phyloP scores from a whole-genome alignment of 2,113 vertebrate species.

The Phrynosoma blainvillii region DNA sequence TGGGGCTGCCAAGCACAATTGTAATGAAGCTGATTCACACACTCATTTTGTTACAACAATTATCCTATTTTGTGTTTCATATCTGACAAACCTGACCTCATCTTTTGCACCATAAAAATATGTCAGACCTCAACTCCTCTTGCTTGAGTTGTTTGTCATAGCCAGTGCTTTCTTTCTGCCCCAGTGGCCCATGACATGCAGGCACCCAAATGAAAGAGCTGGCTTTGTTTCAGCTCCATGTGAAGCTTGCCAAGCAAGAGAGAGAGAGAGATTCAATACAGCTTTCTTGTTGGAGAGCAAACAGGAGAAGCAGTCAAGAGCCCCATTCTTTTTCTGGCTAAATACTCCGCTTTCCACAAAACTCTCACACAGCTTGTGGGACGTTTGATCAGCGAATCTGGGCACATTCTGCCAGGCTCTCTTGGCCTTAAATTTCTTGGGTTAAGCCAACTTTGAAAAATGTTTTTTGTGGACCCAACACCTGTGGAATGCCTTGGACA shows the following conservation, averaged over 20 bases:
- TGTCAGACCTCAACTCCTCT: not conserved
- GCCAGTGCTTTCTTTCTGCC: conserved; percentile 35
- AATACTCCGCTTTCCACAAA: conserved; percentile 53
- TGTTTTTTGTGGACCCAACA: conserved; percentile 50
- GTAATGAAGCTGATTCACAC: not conserved
- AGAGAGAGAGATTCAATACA: conserved; percentile 40
- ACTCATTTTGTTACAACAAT: not conserved
- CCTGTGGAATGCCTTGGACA: conserved; percentile 49
- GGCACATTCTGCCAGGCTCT: conserved; percentile 38
- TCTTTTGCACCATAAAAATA: not conserved
- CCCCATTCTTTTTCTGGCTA: conserved; percentile 57
- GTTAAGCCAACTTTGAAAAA: conserved; percentile 42
- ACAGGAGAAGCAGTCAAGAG: conserved; percentile 62
- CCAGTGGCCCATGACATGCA: conserved; percentile 43
- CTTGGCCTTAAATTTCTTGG: conserved; percentile 51
- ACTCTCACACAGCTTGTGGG: conserved; percentile 50
- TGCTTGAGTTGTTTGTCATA: not conserved
- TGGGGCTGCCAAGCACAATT: not conserved
- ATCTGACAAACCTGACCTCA: conserved; percentile 1
- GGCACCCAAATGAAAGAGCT: conserved; percentile 51
- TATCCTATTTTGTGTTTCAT: not conserved
- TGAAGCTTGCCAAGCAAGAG: conserved; percentile 56
- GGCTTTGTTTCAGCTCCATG: conserved; percentile 43
- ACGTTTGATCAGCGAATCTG: conserved; percentile 38
- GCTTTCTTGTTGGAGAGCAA: conserved; percentile 55